phyloP scores from a whole-genome alignment of 2,113 vertebrate genomes.

The Atlantisia rogersi region DNA sequence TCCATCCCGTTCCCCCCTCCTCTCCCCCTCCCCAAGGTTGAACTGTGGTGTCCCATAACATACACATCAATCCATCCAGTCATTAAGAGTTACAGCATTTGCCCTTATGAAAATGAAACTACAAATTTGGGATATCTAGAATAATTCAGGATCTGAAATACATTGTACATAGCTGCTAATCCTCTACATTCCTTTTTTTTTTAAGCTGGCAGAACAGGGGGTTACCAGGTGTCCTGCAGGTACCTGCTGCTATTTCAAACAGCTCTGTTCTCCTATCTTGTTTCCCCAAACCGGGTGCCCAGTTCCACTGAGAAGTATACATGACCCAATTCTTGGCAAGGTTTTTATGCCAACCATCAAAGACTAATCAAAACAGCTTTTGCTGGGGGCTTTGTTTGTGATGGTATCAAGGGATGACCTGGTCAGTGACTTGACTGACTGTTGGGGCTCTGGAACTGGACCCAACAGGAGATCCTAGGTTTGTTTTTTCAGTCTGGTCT shows the following conservation, averaged over 20 bases:
- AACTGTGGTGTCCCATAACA: neutral
- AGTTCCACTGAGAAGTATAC: neutral
- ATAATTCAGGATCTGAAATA: neutral
- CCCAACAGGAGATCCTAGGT: neutral
- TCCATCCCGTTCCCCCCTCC: no score
- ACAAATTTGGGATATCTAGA: neutral
- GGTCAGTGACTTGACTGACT: neutral
- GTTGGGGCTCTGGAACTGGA: neutral
- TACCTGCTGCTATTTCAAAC: neutral
- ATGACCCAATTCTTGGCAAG: neutral
- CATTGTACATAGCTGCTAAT: neutral
- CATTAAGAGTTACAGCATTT: neutral
- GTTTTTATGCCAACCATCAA: neutral
- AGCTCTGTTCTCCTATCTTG: neutral
- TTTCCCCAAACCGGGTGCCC: neutral
- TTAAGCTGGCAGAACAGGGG: neutral
- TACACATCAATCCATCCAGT: neutral
- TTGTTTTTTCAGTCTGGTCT: neutral
- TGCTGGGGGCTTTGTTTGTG: neutral
- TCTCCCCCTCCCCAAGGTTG: neutral
- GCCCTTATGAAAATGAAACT: neutral
- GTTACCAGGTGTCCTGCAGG: neutral
- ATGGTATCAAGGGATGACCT: neutral
- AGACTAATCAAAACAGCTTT: neutral
- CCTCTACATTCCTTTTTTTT: neutral